These are phyloP conservation scores for Oostethus manadensis DNA, from an alignment of 2,113 vertebrate species.

Conservation along the genomic window DNA sequence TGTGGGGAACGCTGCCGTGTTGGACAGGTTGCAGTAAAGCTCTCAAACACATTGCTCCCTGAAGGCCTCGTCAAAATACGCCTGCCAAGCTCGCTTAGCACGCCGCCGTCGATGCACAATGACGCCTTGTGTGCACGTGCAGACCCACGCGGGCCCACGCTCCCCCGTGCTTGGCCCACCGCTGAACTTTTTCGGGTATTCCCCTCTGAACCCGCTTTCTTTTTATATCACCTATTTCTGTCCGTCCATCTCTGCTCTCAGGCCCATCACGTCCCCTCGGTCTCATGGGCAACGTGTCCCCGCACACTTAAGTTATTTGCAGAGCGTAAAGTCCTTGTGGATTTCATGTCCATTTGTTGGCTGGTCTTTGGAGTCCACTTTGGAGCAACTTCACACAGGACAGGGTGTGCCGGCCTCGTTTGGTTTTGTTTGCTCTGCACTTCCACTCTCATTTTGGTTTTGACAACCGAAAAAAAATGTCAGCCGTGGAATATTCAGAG, in stretches of 20 bases:
- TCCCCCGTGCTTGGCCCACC: slow-evolving; percentile 24
- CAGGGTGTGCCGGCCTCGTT: slow-evolving; percentile 36
- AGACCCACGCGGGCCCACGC: slow-evolving; percentile 26
- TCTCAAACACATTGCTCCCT: slow-evolving; percentile 65
- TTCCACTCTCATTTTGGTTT: slow-evolving; percentile 54
- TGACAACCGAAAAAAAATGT: slow-evolving; percentile 7
- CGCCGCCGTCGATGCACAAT: slow-evolving; percentile 46
- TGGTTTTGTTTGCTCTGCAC: slow-evolving; percentile 8
- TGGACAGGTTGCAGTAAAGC: slow-evolving; percentile 1
- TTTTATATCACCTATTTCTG: slow-evolving; percentile 8
- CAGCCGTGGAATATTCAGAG: no score
- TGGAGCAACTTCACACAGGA: slow-evolving; percentile 6
- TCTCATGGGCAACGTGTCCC: no score
- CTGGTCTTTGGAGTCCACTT: no score
- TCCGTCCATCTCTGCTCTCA: not conserved
- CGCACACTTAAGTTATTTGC: no score
- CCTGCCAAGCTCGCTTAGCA: slow-evolving; percentile 54
- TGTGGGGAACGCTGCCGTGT: not conserved
- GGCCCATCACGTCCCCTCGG: slow-evolving; percentile 8
- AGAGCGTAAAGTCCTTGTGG: no score
- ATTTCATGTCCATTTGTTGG: no score
- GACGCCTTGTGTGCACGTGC: slow-evolving; percentile 41
- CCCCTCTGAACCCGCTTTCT: slow-evolving; percentile 19
- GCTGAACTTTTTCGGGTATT: slow-evolving; percentile 22
- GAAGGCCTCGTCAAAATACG: slow-evolving; percentile 52